Evolutionary conservation across 2,888 invertebrate genomes (phyloP).

Genomic region (Meta bourneti): DNA sequence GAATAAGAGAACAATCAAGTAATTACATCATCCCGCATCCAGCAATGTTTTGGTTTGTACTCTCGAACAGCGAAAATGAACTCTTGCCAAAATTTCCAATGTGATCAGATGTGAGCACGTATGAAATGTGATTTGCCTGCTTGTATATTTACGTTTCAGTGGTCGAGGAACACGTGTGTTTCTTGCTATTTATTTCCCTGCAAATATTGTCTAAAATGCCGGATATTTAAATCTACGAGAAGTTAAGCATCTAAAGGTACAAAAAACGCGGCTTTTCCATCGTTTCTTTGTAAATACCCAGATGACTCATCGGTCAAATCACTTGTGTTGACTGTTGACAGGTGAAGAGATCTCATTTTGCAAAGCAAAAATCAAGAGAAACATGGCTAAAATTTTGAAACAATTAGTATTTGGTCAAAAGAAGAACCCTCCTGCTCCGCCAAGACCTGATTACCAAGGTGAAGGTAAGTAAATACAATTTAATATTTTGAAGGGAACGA

Average conservation of each 20-base stretch:
- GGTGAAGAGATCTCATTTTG: constrained; percentile 32
- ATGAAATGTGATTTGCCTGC: constrained; percentile 28
- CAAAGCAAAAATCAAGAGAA: neutral
- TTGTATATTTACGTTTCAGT: constrained; percentile 36
- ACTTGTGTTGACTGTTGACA: constrained; percentile 70
- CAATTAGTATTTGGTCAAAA: constrained; percentile 73
- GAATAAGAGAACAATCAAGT: neutral
- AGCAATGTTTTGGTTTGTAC: constrained; percentile 45
- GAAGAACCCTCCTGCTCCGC: constrained; percentile 74
- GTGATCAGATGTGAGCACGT: constrained; percentile 43
- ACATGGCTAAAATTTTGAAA: constrained; percentile 73
- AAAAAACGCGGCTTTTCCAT: constrained; percentile 10
- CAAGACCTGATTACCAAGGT: constrained; percentile 71
- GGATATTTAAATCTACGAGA: neutral
- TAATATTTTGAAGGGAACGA: neutral
- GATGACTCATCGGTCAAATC: constrained; percentile 64
- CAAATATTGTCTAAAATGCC: constrained; percentile 5
- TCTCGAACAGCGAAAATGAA: constrained; percentile 15
- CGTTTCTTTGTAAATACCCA: constrained; percentile 40
- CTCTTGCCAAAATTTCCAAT: constrained; percentile 15
- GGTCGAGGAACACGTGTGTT: constrained; percentile 48
- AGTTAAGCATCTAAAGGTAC: neutral
- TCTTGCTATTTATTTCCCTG: neutral
- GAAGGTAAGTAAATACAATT: constrained; percentile 34
- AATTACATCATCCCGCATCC: neutral